Conservation (phyloP, 1,140 invertebrate genomes). For the Drosophila chauvacae region DNA sequence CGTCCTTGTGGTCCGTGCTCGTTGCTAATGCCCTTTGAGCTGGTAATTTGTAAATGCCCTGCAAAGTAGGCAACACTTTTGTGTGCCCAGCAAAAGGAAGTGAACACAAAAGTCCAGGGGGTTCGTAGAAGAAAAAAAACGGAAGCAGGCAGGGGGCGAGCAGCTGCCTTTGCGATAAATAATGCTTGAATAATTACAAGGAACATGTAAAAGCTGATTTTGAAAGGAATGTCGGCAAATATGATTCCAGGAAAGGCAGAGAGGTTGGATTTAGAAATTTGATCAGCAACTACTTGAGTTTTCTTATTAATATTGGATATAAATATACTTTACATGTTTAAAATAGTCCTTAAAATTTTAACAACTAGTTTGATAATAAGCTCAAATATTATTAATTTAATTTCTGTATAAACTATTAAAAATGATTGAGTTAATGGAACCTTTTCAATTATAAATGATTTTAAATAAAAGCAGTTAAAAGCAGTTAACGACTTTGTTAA, state of each 20-base stretch:
- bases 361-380: not conserved
- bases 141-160: not conserved
- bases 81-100: slow-evolving; percentile 57
- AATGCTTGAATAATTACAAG: slow-evolving; percentile 78
- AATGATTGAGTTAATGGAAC: not conserved
- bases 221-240: slow-evolving; percentile 48
- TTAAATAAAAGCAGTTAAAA: no score
- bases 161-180: slow-evolving; percentile 69
- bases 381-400: not conserved
- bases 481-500: no score
- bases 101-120: slow-evolving; percentile 43
- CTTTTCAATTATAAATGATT: no score
- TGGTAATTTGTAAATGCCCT: slow-evolving; percentile 69
- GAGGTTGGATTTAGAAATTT: not conserved
- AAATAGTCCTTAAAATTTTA: not conserved
- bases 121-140: not conserved
- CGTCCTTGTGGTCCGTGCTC: slow-evolving; percentile 25
- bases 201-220: slow-evolving; percentile 63
- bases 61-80: slow-evolving; percentile 78
- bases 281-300: not conserved
- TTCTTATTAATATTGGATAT: no score
- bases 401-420: not conserved
- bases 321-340: no score
- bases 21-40: slow-evolving; percentile 37
- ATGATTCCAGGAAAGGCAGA: slow-evolving; percentile 3